Conservation (phyloP, 2,888 invertebrate genomes). For the Panzeria rudis region DNA sequence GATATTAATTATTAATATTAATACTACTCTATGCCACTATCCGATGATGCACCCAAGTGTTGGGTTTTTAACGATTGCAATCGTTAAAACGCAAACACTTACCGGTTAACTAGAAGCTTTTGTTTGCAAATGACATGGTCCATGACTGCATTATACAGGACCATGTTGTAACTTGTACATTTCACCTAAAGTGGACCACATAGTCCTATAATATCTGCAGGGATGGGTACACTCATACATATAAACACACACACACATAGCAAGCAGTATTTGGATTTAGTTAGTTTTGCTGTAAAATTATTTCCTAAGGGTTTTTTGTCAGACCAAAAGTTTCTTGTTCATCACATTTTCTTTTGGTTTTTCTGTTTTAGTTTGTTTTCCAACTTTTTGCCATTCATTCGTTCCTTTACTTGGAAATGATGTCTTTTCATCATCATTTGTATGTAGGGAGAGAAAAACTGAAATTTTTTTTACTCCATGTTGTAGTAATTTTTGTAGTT, state of each 20-base stretch:
- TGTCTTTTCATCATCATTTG: slow-evolving; percentile 68
- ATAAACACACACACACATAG: background rate
- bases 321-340: slow-evolving; percentile 62
- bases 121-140: too few relatives aligned
- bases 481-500: slow-evolving; percentile 44
- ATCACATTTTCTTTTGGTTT: slow-evolving; percentile 56
- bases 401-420: slow-evolving; percentile 62
- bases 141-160: too few relatives aligned
- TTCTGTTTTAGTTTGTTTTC: slow-evolving; percentile 32
- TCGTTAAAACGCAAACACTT: too few relatives aligned
- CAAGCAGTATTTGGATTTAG: background rate
- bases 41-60: too few relatives aligned
- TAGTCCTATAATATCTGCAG: too few relatives aligned
- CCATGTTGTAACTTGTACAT: too few relatives aligned
- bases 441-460: slow-evolving; percentile 4
- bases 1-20: too few relatives aligned
- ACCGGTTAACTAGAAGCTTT: too few relatives aligned
- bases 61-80: too few relatives aligned
- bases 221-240: too few relatives aligned
- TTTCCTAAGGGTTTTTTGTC: slow-evolving; percentile 66
- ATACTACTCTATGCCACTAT: too few relatives aligned
- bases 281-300: slow-evolving; percentile 34
- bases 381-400: slow-evolving; percentile 14
- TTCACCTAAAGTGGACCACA: too few relatives aligned
- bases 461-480: slow-evolving; percentile 21